phyloP scores from a whole-genome alignment of 2,888 invertebrate species.

The Hirtodrosophila cameraria region DNA sequence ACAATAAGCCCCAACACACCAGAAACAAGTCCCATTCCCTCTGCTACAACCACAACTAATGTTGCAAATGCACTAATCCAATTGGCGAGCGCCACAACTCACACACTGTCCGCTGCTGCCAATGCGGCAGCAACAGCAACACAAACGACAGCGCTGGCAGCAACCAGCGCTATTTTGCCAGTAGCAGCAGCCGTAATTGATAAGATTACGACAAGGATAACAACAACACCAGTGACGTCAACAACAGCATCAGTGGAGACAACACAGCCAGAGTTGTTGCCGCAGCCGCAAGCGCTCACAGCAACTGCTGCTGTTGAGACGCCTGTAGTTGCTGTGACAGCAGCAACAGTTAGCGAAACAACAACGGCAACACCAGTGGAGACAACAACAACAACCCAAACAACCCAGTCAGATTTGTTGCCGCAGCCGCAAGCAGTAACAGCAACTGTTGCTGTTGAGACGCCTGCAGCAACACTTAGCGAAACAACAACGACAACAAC shows the following conservation, averaged over 20 bases:
- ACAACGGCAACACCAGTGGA: constrained; percentile 29
- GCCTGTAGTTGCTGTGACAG: too few species aligned
- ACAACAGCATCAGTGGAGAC: constrained; percentile 20
- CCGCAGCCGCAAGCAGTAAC: constrained; percentile 20
- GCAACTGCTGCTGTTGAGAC: constrained; percentile 22
- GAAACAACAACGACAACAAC: constrained; percentile 38
- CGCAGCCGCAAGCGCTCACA: constrained; percentile 19
- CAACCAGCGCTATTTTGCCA: constrained; percentile 66
- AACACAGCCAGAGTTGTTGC: constrained; percentile 20
- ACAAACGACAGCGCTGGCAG: constrained; percentile 71
- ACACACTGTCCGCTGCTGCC: constrained; percentile 72
- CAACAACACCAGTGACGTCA: constrained; percentile 21
- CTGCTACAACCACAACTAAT: constrained; percentile 60
- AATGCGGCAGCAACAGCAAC: constrained; percentile 66
- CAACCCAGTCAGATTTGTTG: constrained; percentile 17
- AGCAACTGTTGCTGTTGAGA: constrained; percentile 25
- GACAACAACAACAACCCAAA: too few species aligned
- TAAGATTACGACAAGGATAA: constrained; percentile 51
- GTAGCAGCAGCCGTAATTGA: constrained; percentile 67
- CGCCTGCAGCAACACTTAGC: constrained; percentile 32
- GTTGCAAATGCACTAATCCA: constrained; percentile 82
- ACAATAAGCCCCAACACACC: constrained; percentile 31
- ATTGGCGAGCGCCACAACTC: constrained; percentile 81
- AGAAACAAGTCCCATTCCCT: constrained; percentile 50
- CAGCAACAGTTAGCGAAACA: constrained; percentile 39